Base-by-base conservation (phyloP, 1,140 invertebrate genomes). In the Bradynema listronoti region DNA sequence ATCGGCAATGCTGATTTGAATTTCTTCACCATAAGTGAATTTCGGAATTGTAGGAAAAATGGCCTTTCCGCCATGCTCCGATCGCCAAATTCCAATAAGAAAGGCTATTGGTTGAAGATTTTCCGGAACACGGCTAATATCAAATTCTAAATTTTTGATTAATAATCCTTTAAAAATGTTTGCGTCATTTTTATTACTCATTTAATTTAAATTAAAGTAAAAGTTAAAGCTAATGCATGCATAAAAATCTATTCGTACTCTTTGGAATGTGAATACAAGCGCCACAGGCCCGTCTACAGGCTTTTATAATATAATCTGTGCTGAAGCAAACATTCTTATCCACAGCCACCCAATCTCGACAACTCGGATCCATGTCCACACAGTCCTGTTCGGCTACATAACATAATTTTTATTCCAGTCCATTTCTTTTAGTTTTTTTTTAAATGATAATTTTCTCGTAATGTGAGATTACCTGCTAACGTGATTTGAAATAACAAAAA, bases 31-130 rank as follows among this genome's bases (percentile, higher is more conserved):
- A 39, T 69, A 77, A 25, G 73, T 77, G 43, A 78, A 77, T 43
- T 69, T 73, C 0, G 76, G 76, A 46, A 77, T 77, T 19, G 74
- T 78, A 4, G 72, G 72, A 50, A 75, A 75, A 25, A 73, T 65
- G 4, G 65, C 69, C 56, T 46, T 63, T 19, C 29, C 7, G n/a
- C 73, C 74, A 42, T 77, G 73, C 34, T 77, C 74, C 14, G 70
- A 74, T 32, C 74, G 51, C 74, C 74, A 77, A 56, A 72, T 74
- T 32, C 74, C 74, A 6, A 77, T 62, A 9, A 77, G 55, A 29
- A 62, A 74, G 25, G 63, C 54, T 25, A 74, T 45, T 9, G 72
- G 72, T 30, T 65, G 45, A 7, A 74, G 56, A 9, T 72, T 45
- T 14, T 41, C 7, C n/a, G 72, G 71, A 6, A 77, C 50, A n/a